Base-by-base conservation (phyloP, 2,797 vertebrate species). In the Gymnopithys bicolor region DNA sequence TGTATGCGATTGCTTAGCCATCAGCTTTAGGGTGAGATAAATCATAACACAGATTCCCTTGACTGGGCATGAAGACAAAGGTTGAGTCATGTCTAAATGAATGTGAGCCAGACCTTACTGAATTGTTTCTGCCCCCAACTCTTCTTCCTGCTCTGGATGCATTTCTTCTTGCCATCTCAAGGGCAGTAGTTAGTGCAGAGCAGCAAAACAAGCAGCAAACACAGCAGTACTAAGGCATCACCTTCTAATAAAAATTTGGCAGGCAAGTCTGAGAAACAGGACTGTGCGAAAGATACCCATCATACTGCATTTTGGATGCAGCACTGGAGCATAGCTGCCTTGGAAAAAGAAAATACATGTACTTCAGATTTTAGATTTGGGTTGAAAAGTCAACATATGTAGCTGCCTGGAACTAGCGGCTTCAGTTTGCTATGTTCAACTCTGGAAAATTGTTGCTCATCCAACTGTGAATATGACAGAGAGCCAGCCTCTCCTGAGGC, bases 371-470 rank as follows among this genome's bases (percentile, higher is more conserved):
- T 94, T 75, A 85, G 75, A 84, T 93, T 53, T 77, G 67, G 28
- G 53, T 95, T 84, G 85, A 96, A 95, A 96, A 93, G 94, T 90
- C 95, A 94, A 91, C 82, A 81, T 88, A 88, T 84, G 79, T 90
- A 94, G 69, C 75, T 87, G 78, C 76, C 69, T 93, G 69, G 52
- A 92, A 89, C 52, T 60, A 70, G 63, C 73, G 70, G 58, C 48
- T 94, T 96, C 73, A 77, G 87, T 94, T 90, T 97, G 77, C 77
- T 95, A 3, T 88, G 88, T 56, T 96, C 91, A 92, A 59, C 55
- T 94, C 93, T 94, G 91, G 96, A 95, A 96, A 96, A 96, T 93
- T 96, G 92, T 79, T 96, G 91, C 79, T 95, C 74, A 87, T 83
- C 69, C 95, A 96, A 23, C 92, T 88, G 88, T 95, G 86, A 96